Evolutionary conservation across 2,888 invertebrate species (phyloP).

Genomic region (Dryomyza anilis): DNA sequence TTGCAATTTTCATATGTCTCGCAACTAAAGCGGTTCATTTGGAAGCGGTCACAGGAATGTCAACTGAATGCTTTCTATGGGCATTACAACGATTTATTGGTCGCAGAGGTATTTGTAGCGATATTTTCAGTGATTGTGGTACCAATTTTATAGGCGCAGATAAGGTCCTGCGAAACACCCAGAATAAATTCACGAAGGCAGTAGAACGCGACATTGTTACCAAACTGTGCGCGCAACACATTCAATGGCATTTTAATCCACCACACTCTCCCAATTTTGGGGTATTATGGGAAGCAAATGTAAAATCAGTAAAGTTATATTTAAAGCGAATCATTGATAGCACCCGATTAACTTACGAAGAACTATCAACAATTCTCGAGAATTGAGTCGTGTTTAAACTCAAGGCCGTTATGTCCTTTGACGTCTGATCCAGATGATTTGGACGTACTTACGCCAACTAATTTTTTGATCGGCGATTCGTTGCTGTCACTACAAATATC

Average conservation of each 20-base stretch:
- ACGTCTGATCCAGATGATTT: conserved; percentile 20
- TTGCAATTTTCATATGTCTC: conserved; percentile 4
- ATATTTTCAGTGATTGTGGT: neutral
- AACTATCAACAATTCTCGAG: conserved; percentile 20
- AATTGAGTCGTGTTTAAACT: too few species aligned
- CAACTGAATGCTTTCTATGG: too few species aligned
- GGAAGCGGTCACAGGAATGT: too few species aligned
- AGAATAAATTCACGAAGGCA: neutral
- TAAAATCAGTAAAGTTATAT: conserved; percentile 18
- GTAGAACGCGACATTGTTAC: neutral
- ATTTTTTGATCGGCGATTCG: conserved; percentile 29
- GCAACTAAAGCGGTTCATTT: too few species aligned
- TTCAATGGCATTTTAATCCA: conserved; percentile 11
- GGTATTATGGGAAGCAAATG: conserved; percentile 2
- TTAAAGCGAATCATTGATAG: conserved; percentile 17
- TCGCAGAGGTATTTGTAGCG: neutral
- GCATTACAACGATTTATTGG: too few species aligned
- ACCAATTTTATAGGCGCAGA: too few species aligned
- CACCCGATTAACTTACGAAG: conserved; percentile 20
- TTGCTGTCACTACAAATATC: conserved; percentile 14
- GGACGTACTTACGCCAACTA: conserved; percentile 17
- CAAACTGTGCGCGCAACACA: neutral
- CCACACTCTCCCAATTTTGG: conserved; percentile 12
- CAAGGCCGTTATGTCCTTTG: conserved; percentile 14
- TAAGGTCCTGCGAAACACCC: too few species aligned